A percentile compares a stretch with the other conserved stretches of the same genome.
Evolutionary conservation across 2,797 vertebrate species (phyloP).

Genomic region (Agapornis canus): DNA sequence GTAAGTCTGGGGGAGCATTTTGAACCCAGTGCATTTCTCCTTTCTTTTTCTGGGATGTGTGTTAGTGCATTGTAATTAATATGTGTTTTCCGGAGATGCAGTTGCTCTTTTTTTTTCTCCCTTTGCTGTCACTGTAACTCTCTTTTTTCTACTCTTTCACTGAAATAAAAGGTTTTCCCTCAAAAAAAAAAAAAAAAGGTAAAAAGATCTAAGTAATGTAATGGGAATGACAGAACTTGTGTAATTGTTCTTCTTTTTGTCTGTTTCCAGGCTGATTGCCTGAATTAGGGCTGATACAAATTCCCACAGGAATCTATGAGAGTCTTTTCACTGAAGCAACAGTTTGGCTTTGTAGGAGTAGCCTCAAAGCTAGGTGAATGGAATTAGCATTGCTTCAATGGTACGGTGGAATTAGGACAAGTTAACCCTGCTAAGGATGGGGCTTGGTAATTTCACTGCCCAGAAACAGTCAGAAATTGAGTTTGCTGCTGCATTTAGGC

Average conservation of each 20-base stretch:
- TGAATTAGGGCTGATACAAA: neutral
- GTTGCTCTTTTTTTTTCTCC: neutral
- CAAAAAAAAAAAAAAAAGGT: neutral
- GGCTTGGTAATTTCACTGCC: neutral
- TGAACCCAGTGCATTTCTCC: neutral
- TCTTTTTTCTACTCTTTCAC: neutral
- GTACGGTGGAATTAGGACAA: neutral
- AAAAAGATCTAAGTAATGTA: neutral
- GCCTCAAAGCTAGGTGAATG: neutral
- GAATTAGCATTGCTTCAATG: neutral
- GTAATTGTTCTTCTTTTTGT: neutral
- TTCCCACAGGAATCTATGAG: neutral
- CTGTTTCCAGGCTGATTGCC: neutral
- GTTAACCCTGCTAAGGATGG: neutral
- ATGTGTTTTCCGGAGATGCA: neutral
- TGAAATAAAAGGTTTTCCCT: slow-evolving; percentile 4
- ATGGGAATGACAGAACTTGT: neutral
- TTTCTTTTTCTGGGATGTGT: neutral
- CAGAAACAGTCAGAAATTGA: neutral
- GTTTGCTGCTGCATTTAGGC: neutral
- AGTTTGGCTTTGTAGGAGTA: neutral
- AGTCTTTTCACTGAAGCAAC: neutral
- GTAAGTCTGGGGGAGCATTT: neutral
- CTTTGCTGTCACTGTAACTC: neutral
- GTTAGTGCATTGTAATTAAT: neutral